Conservation (phyloP, 37 sponge, comb jelly and placozoan species). For the Dysidea cf. avara region DNA sequence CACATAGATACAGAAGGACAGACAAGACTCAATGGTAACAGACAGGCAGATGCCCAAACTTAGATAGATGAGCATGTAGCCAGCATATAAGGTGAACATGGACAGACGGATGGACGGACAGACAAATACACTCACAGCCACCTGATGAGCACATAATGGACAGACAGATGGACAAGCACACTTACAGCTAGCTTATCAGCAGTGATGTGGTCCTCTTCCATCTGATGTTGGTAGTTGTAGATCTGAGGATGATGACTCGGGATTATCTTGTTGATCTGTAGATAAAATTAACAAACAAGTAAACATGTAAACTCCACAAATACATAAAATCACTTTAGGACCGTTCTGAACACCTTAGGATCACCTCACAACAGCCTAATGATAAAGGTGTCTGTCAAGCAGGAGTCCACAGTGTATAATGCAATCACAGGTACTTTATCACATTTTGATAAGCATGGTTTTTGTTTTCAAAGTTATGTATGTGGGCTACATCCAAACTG, state of each 20-base stretch:
- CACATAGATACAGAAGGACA: neutral
- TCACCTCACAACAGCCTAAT: too few relatives aligned
- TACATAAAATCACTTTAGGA: too few relatives aligned
- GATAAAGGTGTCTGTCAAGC: too few relatives aligned
- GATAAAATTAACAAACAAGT: too few relatives aligned
- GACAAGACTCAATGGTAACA: neutral
- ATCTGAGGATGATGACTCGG: constrained; percentile 61
- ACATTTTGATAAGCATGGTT: too few relatives aligned
- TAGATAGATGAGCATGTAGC: neutral
- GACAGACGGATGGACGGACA: neutral
- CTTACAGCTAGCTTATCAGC: constrained; percentile 72
- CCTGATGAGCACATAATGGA: neutral
- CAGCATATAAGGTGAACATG: neutral
- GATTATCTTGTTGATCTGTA: constrained; percentile 74
- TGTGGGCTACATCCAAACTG: too few relatives aligned
- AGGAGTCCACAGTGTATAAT: too few relatives aligned
- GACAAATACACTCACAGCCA: constrained; percentile 1
- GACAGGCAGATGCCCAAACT: neutral
- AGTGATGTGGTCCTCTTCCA: constrained; percentile 70
- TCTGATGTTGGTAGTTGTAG: constrained; percentile 14
- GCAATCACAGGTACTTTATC: too few relatives aligned
- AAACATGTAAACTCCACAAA: too few relatives aligned
- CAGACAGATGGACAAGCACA: neutral
- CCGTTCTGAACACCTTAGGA: too few relatives aligned
- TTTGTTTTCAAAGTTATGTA: too few relatives aligned